Base-by-base conservation (phyloP, 2,797 vertebrate genomes). In the Coracias cyanogaster region DNA sequence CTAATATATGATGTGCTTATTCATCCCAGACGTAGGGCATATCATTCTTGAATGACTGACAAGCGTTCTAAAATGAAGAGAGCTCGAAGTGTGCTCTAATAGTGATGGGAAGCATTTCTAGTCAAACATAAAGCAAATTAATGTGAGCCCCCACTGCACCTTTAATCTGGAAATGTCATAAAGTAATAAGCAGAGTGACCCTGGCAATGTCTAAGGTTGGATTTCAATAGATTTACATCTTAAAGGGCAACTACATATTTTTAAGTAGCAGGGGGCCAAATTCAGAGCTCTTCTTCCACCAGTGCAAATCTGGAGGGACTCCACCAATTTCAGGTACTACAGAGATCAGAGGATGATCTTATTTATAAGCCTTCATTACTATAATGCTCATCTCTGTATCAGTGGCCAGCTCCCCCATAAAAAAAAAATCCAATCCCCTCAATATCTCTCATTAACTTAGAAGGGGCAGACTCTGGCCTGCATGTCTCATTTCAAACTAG, bases 81-180 rank as follows among this genome's bases (percentile, higher is more conserved):
- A 97, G 96, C 95, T 97, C 76, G 7, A 97, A 97, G 96, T 98
- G 96, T 97, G 97, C 97, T 97, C 97, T 97, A 96, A 96, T 96
- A 97, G 98, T 95, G 97, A 98, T 93, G 97, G 98, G 98, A 98
- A 98, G 97, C 97, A 97, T 98, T 98, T 98, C 98, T 98, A 98
- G 98, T 98, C 98, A 99, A 99, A 98, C 98, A 99, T 98, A 98
- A 98, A 98, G 97, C 98, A 98, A 98, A 98, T 98, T 98, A 98
- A 98, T 98, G 98, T 97, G 98, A 97, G 97, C 98, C 97, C 96
- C 96, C 97, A 97, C 95, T 97, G 97, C 97, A 97, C 98, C 98
- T 98, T 98, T 98, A 98, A 98, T 97, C 98, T 98, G 97, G 97
- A 98, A 98, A 98, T 98, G 98, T 98, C 98, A 98, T 98, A 98